phyloP scores from a whole-genome alignment of 2,888 invertebrate species.

The Dermolepida albohirtum region DNA sequence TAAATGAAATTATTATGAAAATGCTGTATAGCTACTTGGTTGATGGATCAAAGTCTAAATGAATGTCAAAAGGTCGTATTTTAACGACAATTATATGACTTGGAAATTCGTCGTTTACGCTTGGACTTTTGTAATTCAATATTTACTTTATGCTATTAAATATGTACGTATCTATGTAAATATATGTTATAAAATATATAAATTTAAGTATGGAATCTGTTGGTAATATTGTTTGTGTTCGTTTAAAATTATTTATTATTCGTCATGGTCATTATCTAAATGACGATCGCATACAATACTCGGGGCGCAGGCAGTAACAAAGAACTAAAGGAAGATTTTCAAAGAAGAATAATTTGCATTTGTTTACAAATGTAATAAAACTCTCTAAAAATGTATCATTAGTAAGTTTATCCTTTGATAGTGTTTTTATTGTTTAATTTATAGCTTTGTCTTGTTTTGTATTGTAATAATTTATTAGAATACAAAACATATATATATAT shows the following conservation, averaged over 20 bases:
- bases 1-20: slow-evolving; percentile 49
- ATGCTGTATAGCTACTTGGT: slow-evolving; percentile 49
- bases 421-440: too few species aligned
- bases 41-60: slow-evolving; percentile 58
- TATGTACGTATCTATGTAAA: slow-evolving; percentile 21
- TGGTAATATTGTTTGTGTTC: slow-evolving; percentile 20
- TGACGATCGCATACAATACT: slow-evolving; percentile 8
- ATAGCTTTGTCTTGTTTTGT: too few species aligned
- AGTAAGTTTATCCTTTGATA: too few species aligned
- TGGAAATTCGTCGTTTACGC: slow-evolving; percentile 51
- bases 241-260: slow-evolving; percentile 23
- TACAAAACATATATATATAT: too few species aligned
- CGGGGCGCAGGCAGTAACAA: background rate
- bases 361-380: too few species aligned
- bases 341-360: too few species aligned
- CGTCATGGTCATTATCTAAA: slow-evolving; percentile 30
- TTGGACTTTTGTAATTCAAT: slow-evolving; percentile 47
- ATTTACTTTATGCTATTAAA: slow-evolving; percentile 43
- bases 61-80: slow-evolving; percentile 58
- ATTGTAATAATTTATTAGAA: too few species aligned
- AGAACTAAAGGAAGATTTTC: too few species aligned
- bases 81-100: slow-evolving; percentile 54
- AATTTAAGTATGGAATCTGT: background rate
- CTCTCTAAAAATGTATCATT: too few species aligned
- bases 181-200: background rate